phyloP scores from a whole-genome alignment of 1,140 invertebrate genomes.

The Aphaenogaster ashmeadi region DNA sequence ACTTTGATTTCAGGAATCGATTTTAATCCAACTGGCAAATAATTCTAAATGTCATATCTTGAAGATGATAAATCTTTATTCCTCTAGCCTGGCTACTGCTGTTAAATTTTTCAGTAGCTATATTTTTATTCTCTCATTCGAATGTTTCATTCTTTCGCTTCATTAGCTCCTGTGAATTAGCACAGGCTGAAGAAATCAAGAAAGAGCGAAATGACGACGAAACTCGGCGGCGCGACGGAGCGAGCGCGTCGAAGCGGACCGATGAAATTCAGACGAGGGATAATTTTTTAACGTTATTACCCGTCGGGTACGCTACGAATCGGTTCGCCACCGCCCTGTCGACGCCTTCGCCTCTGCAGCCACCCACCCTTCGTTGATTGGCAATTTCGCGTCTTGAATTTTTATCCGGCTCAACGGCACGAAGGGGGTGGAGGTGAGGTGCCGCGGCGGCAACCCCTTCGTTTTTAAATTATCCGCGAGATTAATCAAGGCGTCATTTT shows the following conservation, averaged over 20 bases:
- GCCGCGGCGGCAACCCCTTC: slow-evolving; percentile 84
- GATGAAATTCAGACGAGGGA: slow-evolving; percentile 84
- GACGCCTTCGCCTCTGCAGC: slow-evolving; percentile 79
- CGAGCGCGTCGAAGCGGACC: slow-evolving; percentile 55
- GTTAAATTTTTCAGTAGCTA: slow-evolving; percentile 14
- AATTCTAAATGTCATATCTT: neutral
- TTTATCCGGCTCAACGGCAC: slow-evolving; percentile 82
- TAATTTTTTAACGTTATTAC: slow-evolving; percentile 88
- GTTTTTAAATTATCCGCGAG: slow-evolving; percentile 88
- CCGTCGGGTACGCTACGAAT: slow-evolving; percentile 77
- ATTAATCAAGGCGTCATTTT: slow-evolving; percentile 88
- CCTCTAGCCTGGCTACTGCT: neutral
- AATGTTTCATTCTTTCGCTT: slow-evolving; percentile 25
- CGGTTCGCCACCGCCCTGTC: slow-evolving; percentile 77
- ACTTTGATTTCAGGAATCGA: neutral
- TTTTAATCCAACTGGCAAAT: neutral
- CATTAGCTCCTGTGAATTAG: slow-evolving; percentile 31
- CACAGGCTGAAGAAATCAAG: slow-evolving; percentile 31
- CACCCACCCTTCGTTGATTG: slow-evolving; percentile 64
- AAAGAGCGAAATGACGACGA: slow-evolving; percentile 29
- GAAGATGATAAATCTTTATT: neutral
- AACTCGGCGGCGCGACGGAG: slow-evolving; percentile 5
- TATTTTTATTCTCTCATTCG: neutral
- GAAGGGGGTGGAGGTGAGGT: slow-evolving; percentile 46
- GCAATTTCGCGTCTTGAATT: slow-evolving; percentile 86